Evolutionary conservation across 1,140 invertebrate species (phyloP).

Genomic region (Babylonia areolata): DNA sequence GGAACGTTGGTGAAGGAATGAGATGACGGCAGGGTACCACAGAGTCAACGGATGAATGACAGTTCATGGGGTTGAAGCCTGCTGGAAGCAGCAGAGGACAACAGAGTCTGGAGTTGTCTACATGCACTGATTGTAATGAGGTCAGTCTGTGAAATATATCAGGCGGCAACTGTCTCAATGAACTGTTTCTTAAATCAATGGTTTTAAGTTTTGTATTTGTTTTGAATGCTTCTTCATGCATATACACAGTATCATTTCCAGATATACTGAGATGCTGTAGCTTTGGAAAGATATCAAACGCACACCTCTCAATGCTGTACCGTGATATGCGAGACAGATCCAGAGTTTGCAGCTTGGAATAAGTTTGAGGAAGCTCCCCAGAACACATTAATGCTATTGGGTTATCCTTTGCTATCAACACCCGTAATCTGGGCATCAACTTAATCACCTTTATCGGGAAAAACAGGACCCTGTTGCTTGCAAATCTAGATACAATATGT

Average conservation of each 20-base stretch:
- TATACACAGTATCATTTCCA: slow-evolving; percentile 22
- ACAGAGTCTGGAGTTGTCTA: background rate
- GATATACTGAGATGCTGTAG: slow-evolving; percentile 10
- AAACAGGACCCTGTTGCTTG: background rate
- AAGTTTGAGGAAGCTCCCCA: background rate
- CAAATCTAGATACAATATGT: background rate
- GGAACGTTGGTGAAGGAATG: background rate
- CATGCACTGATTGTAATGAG: background rate
- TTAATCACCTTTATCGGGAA: background rate
- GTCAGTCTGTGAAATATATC: background rate
- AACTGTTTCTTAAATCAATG: background rate
- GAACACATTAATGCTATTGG: slow-evolving; percentile 19
- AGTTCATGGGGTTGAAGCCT: background rate
- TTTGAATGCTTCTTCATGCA: slow-evolving; percentile 23
- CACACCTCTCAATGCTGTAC: background rate
- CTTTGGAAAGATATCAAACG: background rate
- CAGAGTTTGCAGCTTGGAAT: background rate
- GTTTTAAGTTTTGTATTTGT: background rate
- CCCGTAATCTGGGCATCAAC: background rate
- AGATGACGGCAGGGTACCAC: background rate
- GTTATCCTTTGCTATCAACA: slow-evolving; percentile 38
- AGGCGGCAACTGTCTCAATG: background rate
- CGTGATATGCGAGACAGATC: background rate
- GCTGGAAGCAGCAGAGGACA: background rate
- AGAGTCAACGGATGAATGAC: background rate